A percentile compares a stretch with the other conserved stretches of the same genome.
Evolutionary conservation across 1,140 invertebrate genomes (phyloP).

Genomic region (Aphis craccivora): DNA sequence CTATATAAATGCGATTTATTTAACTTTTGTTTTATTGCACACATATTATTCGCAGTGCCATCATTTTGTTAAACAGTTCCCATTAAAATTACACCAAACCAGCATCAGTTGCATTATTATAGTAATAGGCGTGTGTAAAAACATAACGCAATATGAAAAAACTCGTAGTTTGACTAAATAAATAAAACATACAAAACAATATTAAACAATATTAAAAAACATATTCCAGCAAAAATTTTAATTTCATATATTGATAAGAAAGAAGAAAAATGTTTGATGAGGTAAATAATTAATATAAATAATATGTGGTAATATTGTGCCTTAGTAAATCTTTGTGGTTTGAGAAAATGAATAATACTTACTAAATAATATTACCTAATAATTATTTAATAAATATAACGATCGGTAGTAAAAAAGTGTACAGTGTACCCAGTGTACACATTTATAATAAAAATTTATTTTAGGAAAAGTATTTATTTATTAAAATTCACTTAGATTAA

Average conservation of each 20-base stretch:
- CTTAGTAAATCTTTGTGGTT: not conserved
- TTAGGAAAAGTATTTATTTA: not conserved
- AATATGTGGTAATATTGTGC: too few relatives aligned
- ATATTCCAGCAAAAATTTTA: not conserved
- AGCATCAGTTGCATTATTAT: constrained; percentile 20
- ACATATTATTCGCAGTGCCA: not conserved
- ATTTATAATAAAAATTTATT: too few relatives aligned
- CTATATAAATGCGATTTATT: not conserved
- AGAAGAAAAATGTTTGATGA: not conserved
- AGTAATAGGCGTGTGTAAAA: not conserved
- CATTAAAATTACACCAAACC: not conserved
- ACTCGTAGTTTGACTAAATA: not conserved
- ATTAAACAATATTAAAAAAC: not conserved
- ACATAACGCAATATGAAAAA: not conserved
- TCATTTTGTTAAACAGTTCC: not conserved
- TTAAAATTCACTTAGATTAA: not conserved
- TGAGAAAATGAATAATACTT: not conserved
- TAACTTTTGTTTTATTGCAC: not conserved
- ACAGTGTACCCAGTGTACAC: too few relatives aligned
- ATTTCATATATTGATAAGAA: not conserved
- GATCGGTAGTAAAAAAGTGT: not conserved
- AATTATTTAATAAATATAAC: not conserved
- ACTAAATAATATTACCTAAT: not conserved
- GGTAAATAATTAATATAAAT: too few relatives aligned
- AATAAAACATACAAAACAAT: not conserved